Conservation (phyloP, 2,113 vertebrate genomes). For the Tachuris rubrigastra region DNA sequence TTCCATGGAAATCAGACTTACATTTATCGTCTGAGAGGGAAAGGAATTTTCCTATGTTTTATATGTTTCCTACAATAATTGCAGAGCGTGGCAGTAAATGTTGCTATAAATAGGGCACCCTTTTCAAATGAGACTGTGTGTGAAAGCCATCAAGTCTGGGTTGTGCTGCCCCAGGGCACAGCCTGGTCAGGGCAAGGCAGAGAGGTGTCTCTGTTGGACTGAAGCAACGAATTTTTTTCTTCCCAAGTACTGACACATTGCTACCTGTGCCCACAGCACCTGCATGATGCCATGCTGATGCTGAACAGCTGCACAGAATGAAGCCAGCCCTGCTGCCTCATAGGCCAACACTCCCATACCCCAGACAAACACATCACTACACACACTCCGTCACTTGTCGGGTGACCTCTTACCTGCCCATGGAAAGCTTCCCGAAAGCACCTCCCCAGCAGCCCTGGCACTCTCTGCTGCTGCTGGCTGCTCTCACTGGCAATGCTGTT, state of each 20-base stretch:
- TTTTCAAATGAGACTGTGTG: conserved; percentile 34
- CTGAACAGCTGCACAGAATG: neutral
- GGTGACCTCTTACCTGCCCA: conserved; percentile 81
- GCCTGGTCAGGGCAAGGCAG: neutral
- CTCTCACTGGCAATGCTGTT: conserved; percentile 61
- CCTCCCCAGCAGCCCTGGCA: conserved; percentile 78
- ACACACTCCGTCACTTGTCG: accelerated
- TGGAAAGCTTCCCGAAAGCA: conserved; percentile 87
- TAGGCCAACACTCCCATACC: accelerated
- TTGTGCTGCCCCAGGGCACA: conserved; percentile 10
- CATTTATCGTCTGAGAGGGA: conserved; percentile 61
- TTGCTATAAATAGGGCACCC: conserved; percentile 63
- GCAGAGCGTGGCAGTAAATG: conserved; percentile 19
- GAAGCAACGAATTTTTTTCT: neutral
- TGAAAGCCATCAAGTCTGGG: conserved; percentile 49
- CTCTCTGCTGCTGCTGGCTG: conserved; percentile 41
- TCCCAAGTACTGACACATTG: neutral
- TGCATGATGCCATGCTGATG: neutral
- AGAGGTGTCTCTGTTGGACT: neutral
- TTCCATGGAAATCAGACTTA: conserved; percentile 65
- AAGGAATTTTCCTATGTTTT: conserved; percentile 65
- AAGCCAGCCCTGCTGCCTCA: neutral
- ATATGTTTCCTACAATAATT: conserved; percentile 60
- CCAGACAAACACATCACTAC: neutral
- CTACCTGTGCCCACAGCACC: neutral